These are phyloP conservation scores for Allolobophora icterica DNA, from an alignment of 2,888 invertebrate genomes.

Conservation along the genomic window DNA sequence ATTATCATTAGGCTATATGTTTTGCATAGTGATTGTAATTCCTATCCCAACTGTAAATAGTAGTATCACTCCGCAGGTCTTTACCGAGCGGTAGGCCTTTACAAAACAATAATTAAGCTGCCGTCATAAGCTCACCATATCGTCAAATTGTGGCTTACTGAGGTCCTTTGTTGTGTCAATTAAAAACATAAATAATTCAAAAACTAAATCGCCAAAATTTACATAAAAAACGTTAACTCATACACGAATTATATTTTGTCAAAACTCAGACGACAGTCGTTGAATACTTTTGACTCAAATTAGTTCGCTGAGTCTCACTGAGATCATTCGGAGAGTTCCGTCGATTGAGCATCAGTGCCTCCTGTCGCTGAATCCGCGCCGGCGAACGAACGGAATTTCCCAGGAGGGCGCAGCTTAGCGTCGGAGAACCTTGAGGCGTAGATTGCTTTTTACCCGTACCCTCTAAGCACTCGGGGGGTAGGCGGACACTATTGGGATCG, in stretches of 20 bases:
- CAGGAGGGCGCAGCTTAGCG: background rate
- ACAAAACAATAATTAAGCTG: background rate
- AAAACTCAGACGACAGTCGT: conserved; percentile 25
- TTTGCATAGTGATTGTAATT: background rate
- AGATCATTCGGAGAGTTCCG: background rate
- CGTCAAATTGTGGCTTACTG: background rate
- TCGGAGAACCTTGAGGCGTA: conserved; percentile 6
- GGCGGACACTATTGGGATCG: background rate
- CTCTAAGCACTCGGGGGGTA: background rate
- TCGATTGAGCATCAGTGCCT: background rate
- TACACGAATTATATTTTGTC: background rate
- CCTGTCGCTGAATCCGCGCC: background rate
- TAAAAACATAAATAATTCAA: background rate
- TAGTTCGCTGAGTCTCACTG: background rate
- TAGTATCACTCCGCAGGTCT: no score
- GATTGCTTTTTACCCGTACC: background rate
- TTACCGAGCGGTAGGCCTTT: background rate
- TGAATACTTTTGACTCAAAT: background rate
- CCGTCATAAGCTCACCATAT: background rate
- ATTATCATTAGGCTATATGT: background rate
- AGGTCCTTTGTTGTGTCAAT: background rate
- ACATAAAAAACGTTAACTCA: no score
- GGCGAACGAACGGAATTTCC: conserved; percentile 12
- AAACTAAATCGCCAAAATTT: background rate
- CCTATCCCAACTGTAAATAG: background rate